Percentiles rank a stretch among this genome's conserved stretches.
phyloP scores from a whole-genome alignment of 2,797 vertebrate genomes.

The Artibeus lituratus region DNA sequence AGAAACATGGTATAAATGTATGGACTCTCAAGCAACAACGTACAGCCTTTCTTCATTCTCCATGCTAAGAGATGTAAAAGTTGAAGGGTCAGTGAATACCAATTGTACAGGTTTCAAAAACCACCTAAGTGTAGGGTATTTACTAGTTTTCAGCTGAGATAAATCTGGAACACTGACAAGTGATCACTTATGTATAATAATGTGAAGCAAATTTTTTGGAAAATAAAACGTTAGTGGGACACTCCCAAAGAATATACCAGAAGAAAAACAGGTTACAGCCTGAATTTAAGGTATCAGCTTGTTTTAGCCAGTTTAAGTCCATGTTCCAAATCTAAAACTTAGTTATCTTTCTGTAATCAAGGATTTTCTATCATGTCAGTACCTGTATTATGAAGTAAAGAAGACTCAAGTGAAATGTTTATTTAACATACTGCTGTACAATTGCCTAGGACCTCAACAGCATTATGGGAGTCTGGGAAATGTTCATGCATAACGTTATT shows the following conservation, averaged over 20 bases:
- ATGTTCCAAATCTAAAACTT: too few species aligned
- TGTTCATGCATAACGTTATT: constrained; percentile 77
- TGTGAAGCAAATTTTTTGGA: constrained; percentile 65
- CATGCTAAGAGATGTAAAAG: constrained; percentile 79
- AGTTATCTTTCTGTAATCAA: too few species aligned
- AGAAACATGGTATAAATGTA: constrained; percentile 92
- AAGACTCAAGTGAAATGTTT: constrained; percentile 75
- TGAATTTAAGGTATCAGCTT: too few species aligned
- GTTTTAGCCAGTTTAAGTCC: too few species aligned
- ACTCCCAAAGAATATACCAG: too few species aligned
- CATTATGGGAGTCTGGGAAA: constrained; percentile 78
- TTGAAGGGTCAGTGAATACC: constrained; percentile 79
- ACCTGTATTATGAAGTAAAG: constrained; percentile 56
- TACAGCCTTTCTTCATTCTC: constrained; percentile 79
- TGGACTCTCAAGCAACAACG: constrained; percentile 84
- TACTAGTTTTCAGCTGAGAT: constrained; percentile 78
- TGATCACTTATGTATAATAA: constrained; percentile 69
- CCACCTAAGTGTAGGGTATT: constrained; percentile 74
- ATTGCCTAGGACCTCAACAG: constrained; percentile 75
- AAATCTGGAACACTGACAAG: constrained; percentile 75
- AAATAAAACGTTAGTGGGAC: constrained; percentile 61
- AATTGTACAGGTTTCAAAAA: constrained; percentile 78
- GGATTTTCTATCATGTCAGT: too few species aligned
- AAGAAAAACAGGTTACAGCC: too few species aligned
- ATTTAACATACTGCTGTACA: constrained; percentile 70